Evolutionary conservation across 1,140 invertebrate species (phyloP).

Genomic region (Formica selysi): DNA sequence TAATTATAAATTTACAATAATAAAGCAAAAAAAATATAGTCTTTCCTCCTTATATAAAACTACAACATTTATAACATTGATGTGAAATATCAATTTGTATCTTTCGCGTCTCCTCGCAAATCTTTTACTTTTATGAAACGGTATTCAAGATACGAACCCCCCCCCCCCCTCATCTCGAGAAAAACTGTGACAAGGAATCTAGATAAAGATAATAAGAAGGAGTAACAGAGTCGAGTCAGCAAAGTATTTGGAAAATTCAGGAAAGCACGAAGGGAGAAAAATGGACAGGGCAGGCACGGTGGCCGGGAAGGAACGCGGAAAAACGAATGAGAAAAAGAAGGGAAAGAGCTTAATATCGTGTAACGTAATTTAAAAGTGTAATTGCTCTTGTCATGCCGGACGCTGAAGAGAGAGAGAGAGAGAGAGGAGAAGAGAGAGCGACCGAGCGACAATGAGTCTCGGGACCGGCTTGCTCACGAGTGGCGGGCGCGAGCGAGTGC

Average conservation of each 20-base stretch:
- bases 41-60: neutral
- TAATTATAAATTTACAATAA: neutral
- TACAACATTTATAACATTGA: neutral
- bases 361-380: conserved; percentile 87
- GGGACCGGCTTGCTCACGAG: conserved; percentile 38
- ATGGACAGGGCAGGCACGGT: neutral
- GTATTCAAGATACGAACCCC: neutral
- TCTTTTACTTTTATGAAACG: neutral
- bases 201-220: conserved; percentile 33
- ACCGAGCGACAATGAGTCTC: conserved; percentile 69
- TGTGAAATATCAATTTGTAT: conserved; percentile 8
- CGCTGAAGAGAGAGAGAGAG: conserved; percentile 69
- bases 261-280: neutral
- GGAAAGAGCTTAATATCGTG: conserved; percentile 85
- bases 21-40: neutral
- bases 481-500: conserved; percentile 65
- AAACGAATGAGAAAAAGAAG: conserved; percentile 71
- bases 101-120: neutral
- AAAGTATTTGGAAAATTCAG: conserved; percentile 56
- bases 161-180: too few relatives aligned
- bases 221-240: conserved; percentile 28
- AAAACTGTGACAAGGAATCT: neutral
- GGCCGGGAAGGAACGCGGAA: conserved; percentile 37
- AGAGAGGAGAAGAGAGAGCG: conserved; percentile 59
- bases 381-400: conserved; percentile 85